These are phyloP conservation scores for Poecile atricapillus DNA, from an alignment of 2,113 vertebrate species.

Conservation along the genomic window DNA sequence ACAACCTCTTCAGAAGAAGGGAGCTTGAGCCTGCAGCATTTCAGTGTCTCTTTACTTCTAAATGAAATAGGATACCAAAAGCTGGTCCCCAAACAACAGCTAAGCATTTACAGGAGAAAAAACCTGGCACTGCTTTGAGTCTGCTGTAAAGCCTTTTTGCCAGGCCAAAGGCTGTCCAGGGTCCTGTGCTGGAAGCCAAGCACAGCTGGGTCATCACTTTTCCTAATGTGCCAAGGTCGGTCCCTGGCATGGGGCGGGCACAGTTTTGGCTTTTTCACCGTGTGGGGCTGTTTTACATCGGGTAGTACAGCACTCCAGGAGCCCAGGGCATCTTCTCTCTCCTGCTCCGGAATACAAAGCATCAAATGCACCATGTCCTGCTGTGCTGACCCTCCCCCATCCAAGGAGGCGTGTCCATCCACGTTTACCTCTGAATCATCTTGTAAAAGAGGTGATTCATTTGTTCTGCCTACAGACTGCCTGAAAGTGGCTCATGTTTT, in stretches of 20 bases:
- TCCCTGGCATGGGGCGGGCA: no score
- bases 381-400: neutral
- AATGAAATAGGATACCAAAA: neutral
- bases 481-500: neutral
- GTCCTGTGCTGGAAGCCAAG: neutral
- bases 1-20: neutral
- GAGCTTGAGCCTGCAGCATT: rapidly evolving
- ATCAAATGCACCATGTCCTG: rapidly evolving
- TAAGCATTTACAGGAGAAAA: neutral
- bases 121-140: neutral
- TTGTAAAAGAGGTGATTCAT: neutral
- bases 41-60: neutral
- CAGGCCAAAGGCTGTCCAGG: neutral
- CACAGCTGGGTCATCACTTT: neutral
- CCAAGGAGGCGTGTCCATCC: neutral
- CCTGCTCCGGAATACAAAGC: neutral
- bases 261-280: neutral
- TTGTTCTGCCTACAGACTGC: neutral
- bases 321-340: neutral
- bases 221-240: neutral
- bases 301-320: rapidly evolving
- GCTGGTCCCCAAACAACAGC: neutral
- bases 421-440: neutral
- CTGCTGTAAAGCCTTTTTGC: neutral
- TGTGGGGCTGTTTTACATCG: neutral